These are phyloP conservation scores for Macrobrachium nipponense DNA, from an alignment of 1,140 invertebrate genomes.

Conservation along the genomic window DNA sequence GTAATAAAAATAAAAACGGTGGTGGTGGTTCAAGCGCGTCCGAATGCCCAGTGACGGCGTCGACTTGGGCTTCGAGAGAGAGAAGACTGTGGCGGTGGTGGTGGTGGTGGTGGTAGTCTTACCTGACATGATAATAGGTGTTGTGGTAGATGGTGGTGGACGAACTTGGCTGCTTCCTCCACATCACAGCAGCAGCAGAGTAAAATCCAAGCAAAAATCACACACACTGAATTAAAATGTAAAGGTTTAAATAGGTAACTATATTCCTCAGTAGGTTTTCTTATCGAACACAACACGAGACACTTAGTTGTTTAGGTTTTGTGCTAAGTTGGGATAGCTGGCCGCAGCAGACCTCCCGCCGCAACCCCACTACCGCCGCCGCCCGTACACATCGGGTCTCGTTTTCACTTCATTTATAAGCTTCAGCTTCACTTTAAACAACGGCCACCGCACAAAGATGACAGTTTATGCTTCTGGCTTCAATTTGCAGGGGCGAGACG, in stretches of 20 bases:
- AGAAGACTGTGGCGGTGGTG: neutral
- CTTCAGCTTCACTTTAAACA: constrained; percentile 24
- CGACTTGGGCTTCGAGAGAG: neutral
- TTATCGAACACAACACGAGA: too few relatives aligned
- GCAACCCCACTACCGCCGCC: neutral
- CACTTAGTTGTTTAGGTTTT: too few relatives aligned
- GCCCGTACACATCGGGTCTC: constrained; percentile 32
- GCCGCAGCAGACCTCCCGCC: constrained; percentile 26
- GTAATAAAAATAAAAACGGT: constrained; percentile 37
- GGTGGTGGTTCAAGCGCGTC: constrained; percentile 29
- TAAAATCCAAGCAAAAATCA: constrained; percentile 23
- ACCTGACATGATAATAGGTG: constrained; percentile 57
- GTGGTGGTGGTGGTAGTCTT: constrained; percentile 20
- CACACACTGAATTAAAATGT: too few relatives aligned
- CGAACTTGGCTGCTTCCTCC: constrained; percentile 37
- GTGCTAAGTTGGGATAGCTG: neutral
- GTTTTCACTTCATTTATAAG: constrained; percentile 41
- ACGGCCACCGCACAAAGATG: constrained; percentile 25
- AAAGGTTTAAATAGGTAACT: too few relatives aligned
- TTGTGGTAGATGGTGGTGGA: constrained; percentile 10
- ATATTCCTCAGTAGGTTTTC: too few relatives aligned
- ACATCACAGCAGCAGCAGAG: constrained; percentile 43
- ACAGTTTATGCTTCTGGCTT: constrained; percentile 30
- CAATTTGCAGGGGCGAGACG: constrained; percentile 26
- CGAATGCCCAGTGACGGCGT: constrained; percentile 30